Evolutionary conservation across 2,888 invertebrate genomes (phyloP).

Genomic region (Diarsia mendica): DNA sequence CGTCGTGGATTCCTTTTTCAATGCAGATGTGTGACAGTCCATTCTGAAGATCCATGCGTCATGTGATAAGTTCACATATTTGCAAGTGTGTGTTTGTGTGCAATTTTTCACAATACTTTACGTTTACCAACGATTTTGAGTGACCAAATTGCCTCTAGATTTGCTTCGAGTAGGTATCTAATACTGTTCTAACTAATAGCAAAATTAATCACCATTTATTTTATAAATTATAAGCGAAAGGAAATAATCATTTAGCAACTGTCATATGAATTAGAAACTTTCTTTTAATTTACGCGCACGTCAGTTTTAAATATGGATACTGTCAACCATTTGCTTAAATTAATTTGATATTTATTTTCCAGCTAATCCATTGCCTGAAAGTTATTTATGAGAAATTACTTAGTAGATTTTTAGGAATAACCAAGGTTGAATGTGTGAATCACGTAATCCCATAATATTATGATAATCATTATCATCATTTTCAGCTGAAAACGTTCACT

Average conservation of each 20-base stretch:
- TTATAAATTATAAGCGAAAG: background rate
- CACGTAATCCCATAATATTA: background rate
- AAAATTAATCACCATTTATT: background rate
- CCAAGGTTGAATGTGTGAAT: background rate
- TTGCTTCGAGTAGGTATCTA: too few relatives aligned
- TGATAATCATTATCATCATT: too few relatives aligned
- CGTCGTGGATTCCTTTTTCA: too few relatives aligned
- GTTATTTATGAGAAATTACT: constrained; percentile 5
- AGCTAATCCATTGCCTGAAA: background rate
- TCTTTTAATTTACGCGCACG: constrained; percentile 11
- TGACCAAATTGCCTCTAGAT: too few relatives aligned
- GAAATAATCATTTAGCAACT: constrained; percentile 38
- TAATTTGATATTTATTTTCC: constrained; percentile 18
- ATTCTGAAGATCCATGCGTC: too few relatives aligned
- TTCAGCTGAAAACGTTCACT: too few relatives aligned
- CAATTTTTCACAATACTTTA: too few relatives aligned
- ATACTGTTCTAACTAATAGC: background rate
- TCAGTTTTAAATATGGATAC: constrained; percentile 13
- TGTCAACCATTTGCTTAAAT: constrained; percentile 4
- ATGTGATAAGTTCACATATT: too few relatives aligned
- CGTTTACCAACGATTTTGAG: too few relatives aligned
- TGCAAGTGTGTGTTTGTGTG: too few relatives aligned
- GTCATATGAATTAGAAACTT: constrained; percentile 31
- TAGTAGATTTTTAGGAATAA: background rate
- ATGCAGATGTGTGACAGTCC: too few relatives aligned